Evolutionary conservation across 2,797 vertebrate genomes (phyloP).

Genomic region (Anguilla obscura): DNA sequence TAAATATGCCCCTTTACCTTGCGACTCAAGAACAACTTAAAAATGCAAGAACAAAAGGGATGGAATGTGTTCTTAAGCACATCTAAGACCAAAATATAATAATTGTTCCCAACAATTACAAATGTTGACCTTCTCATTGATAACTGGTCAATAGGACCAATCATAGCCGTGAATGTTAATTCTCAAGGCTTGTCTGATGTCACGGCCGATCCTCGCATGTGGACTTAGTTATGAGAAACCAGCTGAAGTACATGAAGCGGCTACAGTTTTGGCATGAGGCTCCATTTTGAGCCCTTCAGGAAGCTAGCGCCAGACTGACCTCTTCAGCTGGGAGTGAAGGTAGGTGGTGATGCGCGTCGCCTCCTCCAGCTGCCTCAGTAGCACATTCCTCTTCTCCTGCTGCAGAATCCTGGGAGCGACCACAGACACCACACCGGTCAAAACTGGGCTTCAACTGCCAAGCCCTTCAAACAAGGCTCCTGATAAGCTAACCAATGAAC

Average conservation of each 20-base stretch:
- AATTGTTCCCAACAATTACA: no score
- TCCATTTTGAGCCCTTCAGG: not conserved
- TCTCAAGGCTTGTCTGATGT: not conserved
- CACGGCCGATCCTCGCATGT: not conserved
- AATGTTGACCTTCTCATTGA: no score
- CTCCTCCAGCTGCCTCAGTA: constrained; percentile 93
- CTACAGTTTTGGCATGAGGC: not conserved
- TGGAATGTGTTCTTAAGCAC: no score
- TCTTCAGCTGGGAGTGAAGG: constrained; percentile 94
- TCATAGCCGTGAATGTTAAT: no score
- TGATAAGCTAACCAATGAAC: not conserved
- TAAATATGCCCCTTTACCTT: no score
- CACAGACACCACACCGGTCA: not conserved
- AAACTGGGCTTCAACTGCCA: not conserved
- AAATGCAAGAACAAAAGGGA: no score
- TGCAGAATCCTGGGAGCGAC: constrained; percentile 70
- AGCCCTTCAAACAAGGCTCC: not conserved
- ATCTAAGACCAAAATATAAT: no score
- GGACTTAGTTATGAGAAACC: not conserved
- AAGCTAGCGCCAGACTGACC: constrained; percentile 62
- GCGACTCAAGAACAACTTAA: no score
- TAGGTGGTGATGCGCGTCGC: constrained; percentile 90
- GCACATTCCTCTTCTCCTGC: constrained; percentile 88
- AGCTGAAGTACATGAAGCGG: not conserved
- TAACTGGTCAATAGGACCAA: no score